A percentile compares a stretch with the other conserved stretches of the same genome.
These are phyloP conservation scores for Lepus oiostolus DNA, from an alignment of 2,797 vertebrate genomes.

Conservation along the genomic window DNA sequence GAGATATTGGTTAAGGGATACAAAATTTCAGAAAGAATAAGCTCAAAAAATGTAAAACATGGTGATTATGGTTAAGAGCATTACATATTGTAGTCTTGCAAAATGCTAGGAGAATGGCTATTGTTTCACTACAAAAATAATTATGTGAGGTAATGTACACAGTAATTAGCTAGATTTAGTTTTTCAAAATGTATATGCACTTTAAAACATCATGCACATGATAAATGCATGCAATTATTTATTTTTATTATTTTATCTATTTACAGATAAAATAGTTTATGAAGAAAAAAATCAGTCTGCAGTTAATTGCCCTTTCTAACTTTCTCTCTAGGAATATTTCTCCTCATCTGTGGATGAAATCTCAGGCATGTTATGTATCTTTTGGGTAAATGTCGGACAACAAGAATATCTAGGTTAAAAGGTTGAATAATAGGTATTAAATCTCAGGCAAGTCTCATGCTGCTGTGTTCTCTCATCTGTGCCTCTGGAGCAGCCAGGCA, in stretches of 20 bases:
- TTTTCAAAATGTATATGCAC: neutral
- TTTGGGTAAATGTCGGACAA: neutral
- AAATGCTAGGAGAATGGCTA: neutral
- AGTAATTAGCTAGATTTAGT: neutral
- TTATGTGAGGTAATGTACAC: neutral
- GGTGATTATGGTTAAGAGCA: neutral
- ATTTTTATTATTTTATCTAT: neutral
- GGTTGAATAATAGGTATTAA: too few species aligned
- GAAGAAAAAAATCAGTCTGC: neutral
- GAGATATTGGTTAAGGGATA: neutral
- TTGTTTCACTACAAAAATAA: neutral
- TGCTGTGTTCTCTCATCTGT: too few species aligned
- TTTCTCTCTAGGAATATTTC: slow-evolving; percentile 9
- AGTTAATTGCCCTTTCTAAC: neutral
- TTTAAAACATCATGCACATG: neutral
- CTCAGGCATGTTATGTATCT: neutral
- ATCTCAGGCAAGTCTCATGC: too few species aligned
- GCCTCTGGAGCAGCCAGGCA: too few species aligned
- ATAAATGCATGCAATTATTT: neutral
- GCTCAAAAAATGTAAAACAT: neutral
- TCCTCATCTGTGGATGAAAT: slow-evolving; percentile 51
- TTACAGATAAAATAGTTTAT: neutral
- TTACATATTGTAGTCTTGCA: neutral
- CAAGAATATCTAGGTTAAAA: too few species aligned
- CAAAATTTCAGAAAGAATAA: neutral